A percentile compares a stretch with the other conserved stretches of the same genome.
Conservation (phyloP, 1,140 invertebrate species). For the Octopus bimaculoides region DNA sequence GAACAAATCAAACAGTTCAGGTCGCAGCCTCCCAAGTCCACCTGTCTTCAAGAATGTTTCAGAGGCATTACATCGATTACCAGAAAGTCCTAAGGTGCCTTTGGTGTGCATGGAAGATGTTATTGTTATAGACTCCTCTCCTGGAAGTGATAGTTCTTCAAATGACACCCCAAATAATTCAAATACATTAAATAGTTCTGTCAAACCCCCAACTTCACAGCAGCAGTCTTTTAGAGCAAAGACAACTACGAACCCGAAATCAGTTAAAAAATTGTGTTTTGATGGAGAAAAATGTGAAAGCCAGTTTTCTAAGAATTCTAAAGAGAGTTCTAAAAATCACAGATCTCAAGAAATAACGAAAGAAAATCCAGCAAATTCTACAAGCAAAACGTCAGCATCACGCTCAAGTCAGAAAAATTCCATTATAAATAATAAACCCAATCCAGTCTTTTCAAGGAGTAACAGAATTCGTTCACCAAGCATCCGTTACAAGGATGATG, state of each 20-base stretch:
- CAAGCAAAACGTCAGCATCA: background rate
- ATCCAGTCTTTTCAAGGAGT: background rate
- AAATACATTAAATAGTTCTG: background rate
- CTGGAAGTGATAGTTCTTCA: background rate
- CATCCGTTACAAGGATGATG: constrained; percentile 6
- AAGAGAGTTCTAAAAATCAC: background rate
- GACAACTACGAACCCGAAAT: background rate
- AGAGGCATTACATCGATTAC: background rate
- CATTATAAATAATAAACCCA: background rate
- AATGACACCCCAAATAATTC: background rate
- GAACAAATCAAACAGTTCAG: too few species aligned
- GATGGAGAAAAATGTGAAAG: background rate
- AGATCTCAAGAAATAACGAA: background rate
- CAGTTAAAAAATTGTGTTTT: background rate
- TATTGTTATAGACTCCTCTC: background rate
- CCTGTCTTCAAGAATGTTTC: constrained; percentile 7
- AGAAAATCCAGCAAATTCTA: background rate
- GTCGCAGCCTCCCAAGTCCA: background rate
- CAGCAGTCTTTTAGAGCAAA: background rate
- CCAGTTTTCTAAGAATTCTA: background rate
- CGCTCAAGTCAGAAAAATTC: background rate
- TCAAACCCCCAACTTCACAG: background rate
- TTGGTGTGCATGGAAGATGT: constrained; percentile 11
- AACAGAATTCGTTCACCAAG: constrained; percentile 7
- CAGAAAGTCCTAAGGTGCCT: background rate